Percentiles rank a stretch among this genome's conserved stretches.
Conservation (phyloP, 2,888 invertebrate genomes). For the Tenodera sinensis region DNA sequence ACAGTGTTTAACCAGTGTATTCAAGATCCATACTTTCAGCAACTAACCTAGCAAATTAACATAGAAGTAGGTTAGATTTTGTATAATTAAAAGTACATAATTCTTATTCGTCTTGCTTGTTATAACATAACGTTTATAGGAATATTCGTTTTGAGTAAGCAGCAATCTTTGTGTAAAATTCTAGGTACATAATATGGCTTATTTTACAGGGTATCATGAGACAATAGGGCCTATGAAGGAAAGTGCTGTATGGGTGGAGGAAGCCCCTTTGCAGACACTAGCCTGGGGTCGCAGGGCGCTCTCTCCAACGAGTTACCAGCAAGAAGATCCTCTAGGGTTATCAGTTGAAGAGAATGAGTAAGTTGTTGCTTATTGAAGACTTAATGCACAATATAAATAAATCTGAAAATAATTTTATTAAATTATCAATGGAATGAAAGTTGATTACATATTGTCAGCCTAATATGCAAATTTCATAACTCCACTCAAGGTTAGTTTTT, state of each 20-base stretch:
- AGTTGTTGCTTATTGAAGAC: slow-evolving; percentile 29
- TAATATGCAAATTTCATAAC: no score
- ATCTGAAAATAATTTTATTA: neutral
- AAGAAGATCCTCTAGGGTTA: slow-evolving; percentile 89
- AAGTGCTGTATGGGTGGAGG: slow-evolving; percentile 98
- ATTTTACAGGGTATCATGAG: slow-evolving; percentile 70
- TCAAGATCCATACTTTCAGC: no score
- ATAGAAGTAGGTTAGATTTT: no score
- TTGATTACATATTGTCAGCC: neutral
- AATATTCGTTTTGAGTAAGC: no score
- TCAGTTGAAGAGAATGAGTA: slow-evolving; percentile 88
- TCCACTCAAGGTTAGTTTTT: no score
- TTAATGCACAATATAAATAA: neutral
- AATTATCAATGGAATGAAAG: neutral
- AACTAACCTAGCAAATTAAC: no score
- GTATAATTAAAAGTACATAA: no score
- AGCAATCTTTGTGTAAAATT: neutral
- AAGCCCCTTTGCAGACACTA: slow-evolving; percentile 76
- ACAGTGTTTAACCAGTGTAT: no score
- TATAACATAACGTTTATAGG: no score
- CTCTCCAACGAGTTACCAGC: slow-evolving; percentile 79
- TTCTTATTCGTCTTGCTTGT: no score
- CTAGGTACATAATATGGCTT: slow-evolving; percentile 18
- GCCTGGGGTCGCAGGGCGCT: slow-evolving; percentile 82
- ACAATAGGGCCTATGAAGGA: slow-evolving; percentile 93